These are phyloP conservation scores for Hartigia nigra DNA, from an alignment of 2,888 invertebrate genomes.

Conservation along the genomic window DNA sequence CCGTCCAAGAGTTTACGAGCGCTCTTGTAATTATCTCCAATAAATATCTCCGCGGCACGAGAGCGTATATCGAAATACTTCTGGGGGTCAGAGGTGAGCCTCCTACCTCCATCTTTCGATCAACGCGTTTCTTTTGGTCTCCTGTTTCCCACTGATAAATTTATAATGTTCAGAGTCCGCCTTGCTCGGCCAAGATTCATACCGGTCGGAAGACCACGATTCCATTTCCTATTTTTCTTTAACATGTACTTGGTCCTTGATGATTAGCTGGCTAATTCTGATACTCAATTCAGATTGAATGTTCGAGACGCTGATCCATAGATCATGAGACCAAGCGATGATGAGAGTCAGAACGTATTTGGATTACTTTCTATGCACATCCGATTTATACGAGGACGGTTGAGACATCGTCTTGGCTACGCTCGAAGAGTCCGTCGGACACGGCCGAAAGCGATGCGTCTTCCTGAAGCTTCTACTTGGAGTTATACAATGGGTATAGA, in stretches of 20 bases:
- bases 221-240: background rate
- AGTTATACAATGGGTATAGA: conserved; percentile 21
- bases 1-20: conserved; percentile 63
- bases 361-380: conserved; percentile 22
- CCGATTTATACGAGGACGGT: conserved; percentile 42
- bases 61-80: conserved; percentile 62
- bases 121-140: conserved; percentile 60
- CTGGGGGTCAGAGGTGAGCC: conserved; percentile 58
- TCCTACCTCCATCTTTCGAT: conserved; percentile 61
- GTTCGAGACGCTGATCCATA: conserved; percentile 2
- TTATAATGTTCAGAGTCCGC: conserved; percentile 51
- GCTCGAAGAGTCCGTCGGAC: conserved; percentile 49
- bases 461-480: background rate
- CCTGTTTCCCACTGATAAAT: conserved; percentile 56
- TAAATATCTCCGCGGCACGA: conserved; percentile 65
- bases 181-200: conserved; percentile 7
- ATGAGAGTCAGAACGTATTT: background rate
- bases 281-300: background rate
- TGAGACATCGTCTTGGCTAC: conserved; percentile 55
- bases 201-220: background rate
- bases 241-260: conserved; percentile 1
- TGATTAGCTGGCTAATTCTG: conserved; percentile 13
- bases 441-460: conserved; percentile 32
- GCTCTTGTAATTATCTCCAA: conserved; percentile 66
- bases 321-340: background rate